Evolutionary conservation across 2,888 invertebrate species (phyloP), one percentile per base, ranked within the genome.

Genomic region (Ornithoptera alexandrae): DNA sequence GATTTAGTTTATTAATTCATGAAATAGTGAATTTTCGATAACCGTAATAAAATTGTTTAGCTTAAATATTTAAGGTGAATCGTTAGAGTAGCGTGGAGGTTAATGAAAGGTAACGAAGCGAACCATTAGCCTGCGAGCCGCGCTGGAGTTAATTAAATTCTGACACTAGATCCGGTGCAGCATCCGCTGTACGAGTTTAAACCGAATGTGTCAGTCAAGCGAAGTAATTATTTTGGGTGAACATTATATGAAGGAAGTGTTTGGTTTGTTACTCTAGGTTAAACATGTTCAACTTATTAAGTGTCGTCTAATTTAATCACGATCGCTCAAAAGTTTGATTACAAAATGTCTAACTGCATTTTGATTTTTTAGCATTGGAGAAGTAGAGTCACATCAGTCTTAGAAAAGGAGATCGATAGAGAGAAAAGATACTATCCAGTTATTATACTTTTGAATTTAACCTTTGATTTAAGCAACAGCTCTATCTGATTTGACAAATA

Each of bases 71-170:
- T 74, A 74, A 71, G 72, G 72, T 72, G 72, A 62, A 66, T 66
- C 67, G 70, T 71, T 63, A 69, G 30, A 30, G 65, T 69, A 68
- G 70, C 75, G 79, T 75, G 71, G 69, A 69, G 74, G 73, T 79
- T 84, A 85, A 85, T 84, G 81, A 84, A 82, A 82, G 75, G 77
- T 80, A 78, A 82, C 79, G 82, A 77, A 79, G 76, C 77, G 70
- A 72, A 68, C 62, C 62, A 68, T 68, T 68, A 66, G 67, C 65
- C 66, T 71, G 70, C 73, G 59, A 62, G 56, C 76, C 73, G 71
- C 74, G 74, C 76, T 78, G 78, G 79, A 80, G 84, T 83, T 87
- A 86, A 87, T 86, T 86, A 84, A 84, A 87, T 86, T 84, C 81
- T 80, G 81, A 80, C 83, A 82, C 79, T 78, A 75, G 79, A 77